Evolutionary conservation across 2,888 invertebrate species (phyloP).

Genomic region (Cerastoderma edule): DNA sequence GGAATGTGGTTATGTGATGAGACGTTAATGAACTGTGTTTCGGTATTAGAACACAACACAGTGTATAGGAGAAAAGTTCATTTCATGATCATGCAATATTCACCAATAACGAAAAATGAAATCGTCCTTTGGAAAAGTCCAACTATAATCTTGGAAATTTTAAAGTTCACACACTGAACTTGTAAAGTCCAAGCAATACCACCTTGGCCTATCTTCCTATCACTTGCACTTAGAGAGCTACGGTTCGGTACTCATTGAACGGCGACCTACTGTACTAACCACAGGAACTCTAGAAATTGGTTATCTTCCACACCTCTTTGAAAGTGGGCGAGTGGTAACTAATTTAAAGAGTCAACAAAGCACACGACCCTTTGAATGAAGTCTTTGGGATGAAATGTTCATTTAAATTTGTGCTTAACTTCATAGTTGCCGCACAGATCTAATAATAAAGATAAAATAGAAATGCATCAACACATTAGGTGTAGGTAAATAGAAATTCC

Average conservation of each 20-base stretch:
- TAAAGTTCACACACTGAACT: constrained; percentile 16
- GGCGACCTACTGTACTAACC: neutral
- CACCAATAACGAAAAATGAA: constrained; percentile 16
- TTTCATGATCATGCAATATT: constrained; percentile 21
- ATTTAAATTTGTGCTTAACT: constrained; percentile 26
- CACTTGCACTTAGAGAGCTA: neutral
- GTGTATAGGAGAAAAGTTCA: constrained; percentile 4
- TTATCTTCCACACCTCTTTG: constrained; percentile 8
- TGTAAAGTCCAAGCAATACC: constrained; percentile 7
- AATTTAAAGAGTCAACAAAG: neutral
- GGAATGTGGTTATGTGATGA: constrained; percentile 18
- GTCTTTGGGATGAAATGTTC: constrained; percentile 13
- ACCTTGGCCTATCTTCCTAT: constrained; percentile 8
- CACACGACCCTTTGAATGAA: neutral
- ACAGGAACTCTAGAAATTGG: neutral
- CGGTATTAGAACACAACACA: constrained; percentile 10
- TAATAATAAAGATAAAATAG: constrained; percentile 24
- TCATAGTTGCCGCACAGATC: constrained; percentile 24
- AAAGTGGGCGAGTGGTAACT: neutral
- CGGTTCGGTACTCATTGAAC: constrained; percentile 12
- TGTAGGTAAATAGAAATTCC: no score
- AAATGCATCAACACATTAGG: no score
- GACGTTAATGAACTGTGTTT: no score
- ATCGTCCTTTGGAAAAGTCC: constrained; percentile 9
- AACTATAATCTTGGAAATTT: neutral